phyloP scores from a whole-genome alignment of 2,113 vertebrate genomes.

The Aramus guarauna region DNA sequence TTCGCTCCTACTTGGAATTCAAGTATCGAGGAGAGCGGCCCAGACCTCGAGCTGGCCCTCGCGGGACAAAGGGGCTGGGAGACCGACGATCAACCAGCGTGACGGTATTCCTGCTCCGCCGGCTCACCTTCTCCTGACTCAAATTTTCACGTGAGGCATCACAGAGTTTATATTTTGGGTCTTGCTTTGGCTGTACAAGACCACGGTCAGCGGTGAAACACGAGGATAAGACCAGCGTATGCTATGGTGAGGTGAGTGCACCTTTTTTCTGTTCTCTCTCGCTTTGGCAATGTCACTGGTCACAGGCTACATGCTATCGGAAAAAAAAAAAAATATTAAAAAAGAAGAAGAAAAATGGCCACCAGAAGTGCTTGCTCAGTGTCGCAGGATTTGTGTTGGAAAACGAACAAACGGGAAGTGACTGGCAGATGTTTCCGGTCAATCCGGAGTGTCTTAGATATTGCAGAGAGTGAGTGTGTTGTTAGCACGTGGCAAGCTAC shows the following conservation, averaged over 20 bases:
- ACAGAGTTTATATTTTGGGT: background rate
- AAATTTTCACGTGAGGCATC: background rate
- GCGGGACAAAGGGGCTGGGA: background rate
- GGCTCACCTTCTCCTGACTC: background rate
- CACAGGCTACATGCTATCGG: conserved; percentile 7
- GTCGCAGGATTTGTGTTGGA: background rate
- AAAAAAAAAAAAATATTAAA: background rate
- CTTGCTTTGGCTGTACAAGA: background rate
- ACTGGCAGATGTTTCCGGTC: background rate
- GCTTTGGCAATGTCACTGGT: conserved; percentile 30
- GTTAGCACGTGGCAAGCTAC: conserved; percentile 62
- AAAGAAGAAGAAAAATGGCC: background rate
- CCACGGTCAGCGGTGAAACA: background rate
- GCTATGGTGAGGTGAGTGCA: background rate
- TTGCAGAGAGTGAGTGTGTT: conserved; percentile 46
- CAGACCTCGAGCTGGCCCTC: background rate
- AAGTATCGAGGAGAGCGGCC: background rate
- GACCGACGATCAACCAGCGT: rapidly evolving
- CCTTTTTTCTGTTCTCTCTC: background rate
- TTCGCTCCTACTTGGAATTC: background rate
- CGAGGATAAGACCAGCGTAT: background rate
- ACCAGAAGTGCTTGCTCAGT: background rate
- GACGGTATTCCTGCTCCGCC: rapidly evolving
- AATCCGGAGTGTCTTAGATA: background rate
- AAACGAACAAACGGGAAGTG: background rate